Conservation (phyloP, 2,888 invertebrate genomes). For the Metopia argyrocephala region DNA sequence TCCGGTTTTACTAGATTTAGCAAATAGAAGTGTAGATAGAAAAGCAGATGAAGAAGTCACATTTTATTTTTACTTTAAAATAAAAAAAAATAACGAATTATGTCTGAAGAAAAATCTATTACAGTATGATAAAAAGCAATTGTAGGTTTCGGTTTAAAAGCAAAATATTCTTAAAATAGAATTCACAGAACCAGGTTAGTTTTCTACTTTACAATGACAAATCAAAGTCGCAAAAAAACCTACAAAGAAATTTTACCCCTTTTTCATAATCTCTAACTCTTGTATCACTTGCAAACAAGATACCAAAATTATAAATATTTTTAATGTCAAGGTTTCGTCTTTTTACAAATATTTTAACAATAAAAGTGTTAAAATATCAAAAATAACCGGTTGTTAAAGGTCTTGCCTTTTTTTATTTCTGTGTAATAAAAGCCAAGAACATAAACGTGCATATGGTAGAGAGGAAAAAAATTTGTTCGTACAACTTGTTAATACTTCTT, state of each 20-base stretch:
- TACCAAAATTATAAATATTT: slow-evolving; percentile 46
- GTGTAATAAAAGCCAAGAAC: slow-evolving; percentile 2
- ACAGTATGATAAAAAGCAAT: background rate
- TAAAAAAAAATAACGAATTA: slow-evolving; percentile 38
- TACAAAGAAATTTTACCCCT: slow-evolving; percentile 34
- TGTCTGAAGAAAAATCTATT: background rate
- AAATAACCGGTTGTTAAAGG: slow-evolving; percentile 50
- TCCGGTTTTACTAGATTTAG: slow-evolving; percentile 63
- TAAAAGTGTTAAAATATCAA: slow-evolving; percentile 35
- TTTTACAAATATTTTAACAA: slow-evolving; percentile 42
- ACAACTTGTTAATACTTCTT: slow-evolving; percentile 27
- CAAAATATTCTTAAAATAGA: slow-evolving; percentile 43
- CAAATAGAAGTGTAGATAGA: slow-evolving; percentile 48
- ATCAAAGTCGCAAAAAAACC: background rate
- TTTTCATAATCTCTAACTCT: background rate
- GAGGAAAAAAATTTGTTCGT: slow-evolving; percentile 34
- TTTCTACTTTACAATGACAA: background rate
- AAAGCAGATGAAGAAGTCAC: slow-evolving; percentile 33
- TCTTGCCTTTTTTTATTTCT: slow-evolving; percentile 14
- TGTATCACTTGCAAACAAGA: slow-evolving; percentile 28
- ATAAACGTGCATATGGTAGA: slow-evolving; percentile 2
- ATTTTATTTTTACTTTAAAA: slow-evolving; percentile 20
- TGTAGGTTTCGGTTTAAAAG: slow-evolving; percentile 4
- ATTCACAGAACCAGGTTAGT: slow-evolving; percentile 21
- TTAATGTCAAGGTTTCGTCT: slow-evolving; percentile 62